phyloP scores from a whole-genome alignment of 2,888 invertebrate species.

The Elysia crispata region DNA sequence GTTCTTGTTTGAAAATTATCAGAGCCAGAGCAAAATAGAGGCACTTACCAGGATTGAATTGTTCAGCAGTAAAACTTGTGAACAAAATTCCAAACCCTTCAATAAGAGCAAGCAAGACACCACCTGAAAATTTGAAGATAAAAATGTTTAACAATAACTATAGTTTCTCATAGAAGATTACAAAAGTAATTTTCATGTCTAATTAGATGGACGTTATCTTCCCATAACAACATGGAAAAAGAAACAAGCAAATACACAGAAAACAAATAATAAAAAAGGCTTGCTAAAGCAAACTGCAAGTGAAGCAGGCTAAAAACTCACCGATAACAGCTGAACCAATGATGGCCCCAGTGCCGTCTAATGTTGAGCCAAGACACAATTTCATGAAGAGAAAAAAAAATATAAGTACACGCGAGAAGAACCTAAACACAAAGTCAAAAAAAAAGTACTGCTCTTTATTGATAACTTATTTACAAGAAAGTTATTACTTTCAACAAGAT shows the following conservation, averaged over 20 bases:
- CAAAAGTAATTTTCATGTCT: too few species aligned
- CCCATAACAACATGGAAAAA: neutral
- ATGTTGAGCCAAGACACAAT: constrained; percentile 32
- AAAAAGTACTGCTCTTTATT: too few species aligned
- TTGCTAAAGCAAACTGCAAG: constrained; percentile 3
- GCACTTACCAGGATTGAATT: constrained; percentile 86
- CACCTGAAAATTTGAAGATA: constrained; percentile 78
- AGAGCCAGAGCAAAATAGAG: neutral
- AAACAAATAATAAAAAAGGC: neutral
- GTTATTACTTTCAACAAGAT: too few species aligned
- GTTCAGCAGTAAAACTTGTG: constrained; percentile 93
- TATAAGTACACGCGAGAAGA: too few species aligned
- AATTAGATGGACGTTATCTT: neutral
- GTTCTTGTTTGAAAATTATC: neutral
- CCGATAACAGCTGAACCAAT: constrained; percentile 96
- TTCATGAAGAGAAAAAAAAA: neutral
- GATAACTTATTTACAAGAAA: too few species aligned
- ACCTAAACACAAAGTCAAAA: too few species aligned
- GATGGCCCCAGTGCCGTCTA: constrained; percentile 80
- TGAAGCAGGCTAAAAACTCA: constrained; percentile 56
- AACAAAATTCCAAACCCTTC: constrained; percentile 98
- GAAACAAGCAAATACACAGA: neutral
- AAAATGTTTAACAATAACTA: too few species aligned
- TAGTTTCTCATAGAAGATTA: too few species aligned
- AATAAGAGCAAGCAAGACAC: constrained; percentile 94